Evolutionary conservation across 2,888 invertebrate genomes (phyloP).

Genomic region (Melanophora roralis): DNA sequence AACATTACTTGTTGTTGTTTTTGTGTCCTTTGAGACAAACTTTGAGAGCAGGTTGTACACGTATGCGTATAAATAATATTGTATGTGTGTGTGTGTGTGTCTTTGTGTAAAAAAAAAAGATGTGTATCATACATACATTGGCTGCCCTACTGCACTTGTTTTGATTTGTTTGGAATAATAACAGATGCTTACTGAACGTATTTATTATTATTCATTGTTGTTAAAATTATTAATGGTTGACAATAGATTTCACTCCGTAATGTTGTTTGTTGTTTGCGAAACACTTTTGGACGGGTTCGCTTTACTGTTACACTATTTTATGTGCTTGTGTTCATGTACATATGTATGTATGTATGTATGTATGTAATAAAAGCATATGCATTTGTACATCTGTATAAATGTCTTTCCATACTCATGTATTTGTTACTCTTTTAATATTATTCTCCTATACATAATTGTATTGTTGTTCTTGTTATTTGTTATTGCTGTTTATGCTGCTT

Average conservation of each 20-base stretch:
- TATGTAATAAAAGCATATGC: too few species aligned
- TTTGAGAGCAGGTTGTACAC: conserved; percentile 9
- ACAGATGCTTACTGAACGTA: conserved; percentile 73
- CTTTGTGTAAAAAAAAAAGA: background rate
- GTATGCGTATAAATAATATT: background rate
- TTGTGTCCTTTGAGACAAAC: background rate
- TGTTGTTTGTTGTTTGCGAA: conserved; percentile 68
- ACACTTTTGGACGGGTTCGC: conserved; percentile 63
- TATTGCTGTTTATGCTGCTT: conserved; percentile 43
- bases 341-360: background rate
- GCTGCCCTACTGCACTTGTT: conserved; percentile 73
- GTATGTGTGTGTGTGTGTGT: conserved; percentile 12
- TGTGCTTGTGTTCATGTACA: too few species aligned
- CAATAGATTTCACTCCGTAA: conserved; percentile 67
- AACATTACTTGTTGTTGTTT: conserved; percentile 65
- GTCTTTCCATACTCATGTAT: background rate
- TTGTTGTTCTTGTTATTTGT: conserved; percentile 44
- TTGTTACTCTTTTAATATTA: background rate
- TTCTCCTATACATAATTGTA: conserved; percentile 37
- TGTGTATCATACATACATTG: conserved; percentile 53
- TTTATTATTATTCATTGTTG: conserved; percentile 74
- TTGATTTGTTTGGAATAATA: conserved; percentile 76
- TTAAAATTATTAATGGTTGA: conserved; percentile 75
- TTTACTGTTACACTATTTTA: background rate
- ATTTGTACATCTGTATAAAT: background rate